Conservation (phyloP, 30 jellyfish, hydroid and myxozoan species). For the Chrysaora quinquecirrha region DNA sequence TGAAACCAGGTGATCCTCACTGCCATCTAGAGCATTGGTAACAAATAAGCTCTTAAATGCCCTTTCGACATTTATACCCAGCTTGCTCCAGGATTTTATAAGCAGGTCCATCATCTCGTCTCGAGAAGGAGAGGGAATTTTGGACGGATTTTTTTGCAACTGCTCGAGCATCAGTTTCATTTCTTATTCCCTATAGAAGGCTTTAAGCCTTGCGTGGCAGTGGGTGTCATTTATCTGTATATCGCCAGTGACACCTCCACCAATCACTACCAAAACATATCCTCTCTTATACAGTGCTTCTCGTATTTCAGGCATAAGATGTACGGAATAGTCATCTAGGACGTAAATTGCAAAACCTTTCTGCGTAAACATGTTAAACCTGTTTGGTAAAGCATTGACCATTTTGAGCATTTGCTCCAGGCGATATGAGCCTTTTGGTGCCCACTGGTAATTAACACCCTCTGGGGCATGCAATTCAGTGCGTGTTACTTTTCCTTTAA, state of each 20-base stretch:
- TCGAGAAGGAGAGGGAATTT: slow-evolving; percentile 69
- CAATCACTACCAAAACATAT: slow-evolving; percentile 67
- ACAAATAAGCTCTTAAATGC: slow-evolving; percentile 43
- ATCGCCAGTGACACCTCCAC: slow-evolving; percentile 84
- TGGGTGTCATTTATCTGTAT: slow-evolving; percentile 61
- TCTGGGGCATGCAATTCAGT: slow-evolving; percentile 15
- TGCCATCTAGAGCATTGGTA: slow-evolving; percentile 28
- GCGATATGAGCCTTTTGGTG: slow-evolving; percentile 78
- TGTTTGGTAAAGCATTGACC: slow-evolving; percentile 43
- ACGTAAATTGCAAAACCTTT: slow-evolving; percentile 57
- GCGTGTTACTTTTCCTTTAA: slow-evolving; percentile 66
- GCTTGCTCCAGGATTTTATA: slow-evolving; percentile 1
- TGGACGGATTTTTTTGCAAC: slow-evolving; percentile 16
- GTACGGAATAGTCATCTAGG: slow-evolving; percentile 65
- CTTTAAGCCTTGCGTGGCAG: slow-evolving; percentile 33
- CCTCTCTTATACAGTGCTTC: slow-evolving; percentile 55
- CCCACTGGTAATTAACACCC: slow-evolving; percentile 51
- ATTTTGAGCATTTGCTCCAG: slow-evolving; percentile 59
- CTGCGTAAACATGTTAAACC: slow-evolving; percentile 63
- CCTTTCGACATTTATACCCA: slow-evolving; percentile 13
- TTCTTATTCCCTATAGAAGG: slow-evolving; percentile 43
- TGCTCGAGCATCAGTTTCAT: slow-evolving; percentile 51
- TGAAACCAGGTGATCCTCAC: slow-evolving; percentile 35
- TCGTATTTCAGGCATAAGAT: slow-evolving; percentile 73
- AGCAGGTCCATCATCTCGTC: slow-evolving; percentile 61